Percentiles rank a stretch among this genome's conserved stretches.
These are phyloP conservation scores for Cercopithecus mona DNA, from an alignment of 2,113 vertebrate genomes.

Conservation along the genomic window DNA sequence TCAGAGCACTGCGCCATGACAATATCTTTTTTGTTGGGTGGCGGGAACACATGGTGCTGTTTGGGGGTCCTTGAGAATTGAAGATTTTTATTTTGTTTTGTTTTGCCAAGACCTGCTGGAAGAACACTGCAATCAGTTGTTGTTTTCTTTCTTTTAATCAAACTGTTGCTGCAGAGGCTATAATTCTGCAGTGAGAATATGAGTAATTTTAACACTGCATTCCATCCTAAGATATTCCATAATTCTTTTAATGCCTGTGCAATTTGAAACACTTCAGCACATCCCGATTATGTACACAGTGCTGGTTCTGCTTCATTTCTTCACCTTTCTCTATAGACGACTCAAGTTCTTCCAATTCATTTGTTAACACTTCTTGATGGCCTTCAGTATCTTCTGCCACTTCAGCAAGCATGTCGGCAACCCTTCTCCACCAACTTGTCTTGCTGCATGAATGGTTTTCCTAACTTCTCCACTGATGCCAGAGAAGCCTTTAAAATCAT, in stretches of 20 bases:
- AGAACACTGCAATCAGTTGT: not conserved
- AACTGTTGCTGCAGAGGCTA: not conserved
- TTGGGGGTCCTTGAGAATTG: not conserved
- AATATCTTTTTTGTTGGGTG: not conserved
- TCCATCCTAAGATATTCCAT: not conserved
- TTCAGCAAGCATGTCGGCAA: not conserved
- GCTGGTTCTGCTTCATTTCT: not conserved
- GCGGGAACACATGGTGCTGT: not conserved
- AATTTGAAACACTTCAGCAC: not conserved
- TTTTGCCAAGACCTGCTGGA: not conserved
- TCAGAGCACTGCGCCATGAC: not conserved
- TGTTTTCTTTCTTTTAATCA: not conserved
- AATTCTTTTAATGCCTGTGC: not conserved
- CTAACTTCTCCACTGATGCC: not conserved
- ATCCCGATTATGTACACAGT: not conserved
- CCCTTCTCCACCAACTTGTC: not conserved
- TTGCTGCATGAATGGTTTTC: not conserved
- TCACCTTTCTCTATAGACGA: not conserved
- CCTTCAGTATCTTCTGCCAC: not conserved
- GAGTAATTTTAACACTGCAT: not conserved
- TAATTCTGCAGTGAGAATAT: not conserved
- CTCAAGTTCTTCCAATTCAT: too few species aligned
- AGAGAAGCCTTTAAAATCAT: not conserved
- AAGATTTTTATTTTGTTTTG: not conserved
- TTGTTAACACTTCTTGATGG: too few species aligned